Percentiles rank a stretch among this genome's conserved stretches.
These are phyloP conservation scores for Aythya baeri DNA, from an alignment of 2,113 vertebrate genomes.

Conservation along the genomic window DNA sequence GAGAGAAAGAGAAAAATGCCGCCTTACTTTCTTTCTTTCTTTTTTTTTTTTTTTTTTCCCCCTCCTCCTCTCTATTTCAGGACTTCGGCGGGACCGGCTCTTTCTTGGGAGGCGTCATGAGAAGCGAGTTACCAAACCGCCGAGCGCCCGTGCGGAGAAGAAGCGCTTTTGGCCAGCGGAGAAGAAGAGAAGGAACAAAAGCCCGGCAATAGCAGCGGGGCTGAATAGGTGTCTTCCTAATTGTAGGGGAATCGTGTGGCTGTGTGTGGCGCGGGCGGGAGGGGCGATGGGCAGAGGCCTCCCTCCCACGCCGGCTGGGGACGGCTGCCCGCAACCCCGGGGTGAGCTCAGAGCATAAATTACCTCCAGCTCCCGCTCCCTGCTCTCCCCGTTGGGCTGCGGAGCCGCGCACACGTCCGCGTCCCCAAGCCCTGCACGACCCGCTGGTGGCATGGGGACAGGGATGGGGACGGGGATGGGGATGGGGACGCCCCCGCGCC, in stretches of 20 bases:
- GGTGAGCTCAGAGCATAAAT: constrained; percentile 61
- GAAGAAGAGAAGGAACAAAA: constrained; percentile 63
- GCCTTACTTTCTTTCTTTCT: constrained; percentile 27
- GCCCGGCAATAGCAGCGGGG: constrained; percentile 24
- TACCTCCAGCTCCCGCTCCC: not conserved
- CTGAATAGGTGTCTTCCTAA: constrained; percentile 59
- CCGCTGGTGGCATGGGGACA: no score
- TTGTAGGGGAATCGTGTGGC: constrained; percentile 5
- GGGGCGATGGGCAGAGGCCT: constrained; percentile 53
- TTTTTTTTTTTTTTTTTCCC: not conserved
- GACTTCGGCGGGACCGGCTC: not conserved
- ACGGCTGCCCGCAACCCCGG: constrained; percentile 57
- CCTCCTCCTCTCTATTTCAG: not conserved
- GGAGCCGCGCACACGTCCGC: not conserved
- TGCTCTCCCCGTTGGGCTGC: not conserved
- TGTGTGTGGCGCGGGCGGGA: constrained; percentile 51
- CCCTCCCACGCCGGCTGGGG: constrained; percentile 41
- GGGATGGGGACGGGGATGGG: no score
- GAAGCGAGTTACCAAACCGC: not conserved
- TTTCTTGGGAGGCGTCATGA: not conserved
- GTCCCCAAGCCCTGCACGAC: not conserved
- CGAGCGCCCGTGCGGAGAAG: not conserved
- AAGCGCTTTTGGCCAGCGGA: constrained; percentile 3
- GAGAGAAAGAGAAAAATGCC: constrained; percentile 9
- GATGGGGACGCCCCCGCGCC: no score